Base-by-base conservation (phyloP, 2,113 vertebrate species). In the Ammodytes marinus region DNA sequence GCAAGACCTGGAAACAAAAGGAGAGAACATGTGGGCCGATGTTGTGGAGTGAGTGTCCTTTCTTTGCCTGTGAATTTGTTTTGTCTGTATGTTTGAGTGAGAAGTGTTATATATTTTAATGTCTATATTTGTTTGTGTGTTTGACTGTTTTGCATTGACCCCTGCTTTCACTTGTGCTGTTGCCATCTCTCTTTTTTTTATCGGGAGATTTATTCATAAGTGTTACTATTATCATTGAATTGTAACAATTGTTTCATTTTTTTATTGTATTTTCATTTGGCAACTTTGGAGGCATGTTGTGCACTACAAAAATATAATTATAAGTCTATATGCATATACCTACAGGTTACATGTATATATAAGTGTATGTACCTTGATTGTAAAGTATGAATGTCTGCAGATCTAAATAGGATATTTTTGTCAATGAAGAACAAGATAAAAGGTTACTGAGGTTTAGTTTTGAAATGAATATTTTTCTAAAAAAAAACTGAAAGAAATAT, bases 381-480 rank as follows among this genome's bases (percentile, higher is more conserved):
- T 95, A 93, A 91, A 90, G 84, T 94, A 91, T 94, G 93, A 95
- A 95, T 96, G 94, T 95, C 88, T 93, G 84, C 86, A 95, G 84
- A 93, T 91, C 71, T 85, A 93, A 91, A 94, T 91, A 88, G 90
- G 89, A 91, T 95, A 93, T 95, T 95, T 95, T 95, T 95, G 92
- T 95, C 91, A 94, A 92, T 92, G 93, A 95, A 94, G 88, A 94
- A 85, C 79, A 88, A 85, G 82, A 87, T 83, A 86, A 87, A 88
- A 92, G 83, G 76, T 92, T 90, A 81, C 84, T 89, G 80, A 89
- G 82, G 83, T 90, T 88, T 93, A 91, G 92, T 92, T 95, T 93
- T 90, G 87, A 94, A 93, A 92, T 91, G 54, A 88, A 92, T 95
- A 95, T 95, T 95, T 96, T 95, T 95, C 88, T 95, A 95, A 91